Base-by-base conservation (phyloP, 2,113 vertebrate species). In the Mesembrinibis cayennensis region DNA sequence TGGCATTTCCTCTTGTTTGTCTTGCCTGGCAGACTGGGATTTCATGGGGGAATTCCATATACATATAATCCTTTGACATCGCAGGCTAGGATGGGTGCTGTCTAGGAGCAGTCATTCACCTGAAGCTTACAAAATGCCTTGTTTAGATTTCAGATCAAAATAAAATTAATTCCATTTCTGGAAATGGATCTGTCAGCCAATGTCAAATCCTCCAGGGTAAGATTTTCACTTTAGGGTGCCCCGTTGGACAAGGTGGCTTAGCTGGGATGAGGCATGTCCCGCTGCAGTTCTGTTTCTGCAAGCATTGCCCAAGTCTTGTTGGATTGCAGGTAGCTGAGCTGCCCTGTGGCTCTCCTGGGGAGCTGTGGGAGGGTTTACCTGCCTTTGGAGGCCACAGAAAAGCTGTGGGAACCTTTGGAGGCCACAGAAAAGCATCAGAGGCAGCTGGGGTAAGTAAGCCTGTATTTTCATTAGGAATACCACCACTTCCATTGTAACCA, bases 131-230 rank as follows among this genome's bases (percentile, higher is more conserved):
- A 22, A 92, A 90, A 81, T 32, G 5, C 40, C 69, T 87, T 58
- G 26, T 91, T 85, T 76, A 76, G 73, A 55, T 82, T 95, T 93
- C 40, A 79, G 47, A 79, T 87, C 52, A 93, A 63, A 94, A 83
- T 45, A 70, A 87, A 91, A 90, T 58, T 7, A 78, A 16, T 92
- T 34, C 34, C 4, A 19, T 63, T 82, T 55, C 34, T 26, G 49
- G 44, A 38, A 47, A 42, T 74, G 44, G 44, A 42, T 83, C 26
- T 82, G 23, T 32, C 40, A 81, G 56, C 52, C 58, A 53, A n/a
- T 44, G 32, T 59, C 30, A 80, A 19, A 70, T 49, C 65, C 50
- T 83, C n/a, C 17, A 50, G 29, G 32, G 67, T 49, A 14, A 22
- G 55, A 34, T 70, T 79, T 87, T 80, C 40, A 18, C 82, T 65